Evolutionary conservation across 2,797 vertebrate genomes (phyloP).

Genomic region (Scleropages formosus): DNA sequence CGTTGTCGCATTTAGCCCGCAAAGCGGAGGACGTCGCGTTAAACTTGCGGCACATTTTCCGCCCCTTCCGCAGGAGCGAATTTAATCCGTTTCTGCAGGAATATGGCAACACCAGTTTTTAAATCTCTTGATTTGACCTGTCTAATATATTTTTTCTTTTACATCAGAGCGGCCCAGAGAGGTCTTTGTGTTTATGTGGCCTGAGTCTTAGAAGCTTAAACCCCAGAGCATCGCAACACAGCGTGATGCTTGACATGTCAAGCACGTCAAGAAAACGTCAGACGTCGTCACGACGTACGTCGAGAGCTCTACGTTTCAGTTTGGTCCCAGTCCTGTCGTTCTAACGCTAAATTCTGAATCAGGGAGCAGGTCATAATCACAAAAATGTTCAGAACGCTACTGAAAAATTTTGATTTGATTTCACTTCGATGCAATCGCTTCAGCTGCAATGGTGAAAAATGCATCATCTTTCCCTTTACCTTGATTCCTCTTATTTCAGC

Average conservation of each 20-base stretch:
- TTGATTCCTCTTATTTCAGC: background rate
- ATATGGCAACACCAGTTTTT: too few relatives aligned
- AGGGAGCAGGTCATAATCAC: constrained; percentile 15
- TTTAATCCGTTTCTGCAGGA: background rate
- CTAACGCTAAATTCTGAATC: background rate
- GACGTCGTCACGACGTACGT: too few relatives aligned
- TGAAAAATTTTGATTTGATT: constrained; percentile 22
- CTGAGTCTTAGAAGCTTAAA: too few relatives aligned
- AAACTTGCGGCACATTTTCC: background rate
- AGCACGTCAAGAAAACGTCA: too few relatives aligned
- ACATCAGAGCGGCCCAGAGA: background rate
- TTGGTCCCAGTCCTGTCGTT: constrained; percentile 7
- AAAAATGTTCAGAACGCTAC: background rate
- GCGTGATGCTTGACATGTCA: too few relatives aligned
- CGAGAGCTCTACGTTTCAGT: too few relatives aligned
- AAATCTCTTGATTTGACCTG: background rate
- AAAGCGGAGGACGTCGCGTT: background rate
- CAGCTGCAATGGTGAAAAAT: constrained; percentile 28
- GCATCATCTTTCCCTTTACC: background rate
- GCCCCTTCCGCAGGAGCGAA: background rate
- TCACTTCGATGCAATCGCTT: constrained; percentile 7
- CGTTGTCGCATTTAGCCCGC: background rate
- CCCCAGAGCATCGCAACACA: too few relatives aligned
- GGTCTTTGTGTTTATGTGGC: too few relatives aligned
- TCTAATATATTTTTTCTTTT: background rate